Evolutionary conservation across 2,888 invertebrate species (phyloP).

Genomic region (Cactoblastis cactorum): DNA sequence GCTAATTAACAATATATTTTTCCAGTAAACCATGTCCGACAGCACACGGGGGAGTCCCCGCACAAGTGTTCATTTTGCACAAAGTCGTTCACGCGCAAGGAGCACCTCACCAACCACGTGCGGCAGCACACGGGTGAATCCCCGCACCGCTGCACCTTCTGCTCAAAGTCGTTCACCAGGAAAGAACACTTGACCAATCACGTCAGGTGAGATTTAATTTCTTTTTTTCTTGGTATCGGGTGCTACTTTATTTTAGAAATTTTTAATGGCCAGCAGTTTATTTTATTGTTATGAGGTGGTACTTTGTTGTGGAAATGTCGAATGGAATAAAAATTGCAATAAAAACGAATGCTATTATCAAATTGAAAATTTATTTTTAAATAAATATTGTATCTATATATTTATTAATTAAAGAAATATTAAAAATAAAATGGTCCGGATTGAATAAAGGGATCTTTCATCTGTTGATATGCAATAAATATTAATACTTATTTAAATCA

Average conservation of each 20-base stretch:
- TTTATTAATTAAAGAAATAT: too few species aligned
- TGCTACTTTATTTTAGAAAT: constrained; percentile 18
- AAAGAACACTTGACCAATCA: constrained; percentile 90
- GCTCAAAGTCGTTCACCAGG: constrained; percentile 86
- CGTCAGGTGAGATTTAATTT: constrained; percentile 75
- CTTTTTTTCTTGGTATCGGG: background rate
- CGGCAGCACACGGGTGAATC: constrained; percentile 93
- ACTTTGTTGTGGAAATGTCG: too few species aligned
- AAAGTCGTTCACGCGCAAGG: constrained; percentile 88
- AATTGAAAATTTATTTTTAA: too few species aligned
- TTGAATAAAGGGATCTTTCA: too few species aligned
- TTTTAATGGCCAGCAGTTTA: background rate
- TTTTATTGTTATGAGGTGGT: too few species aligned
- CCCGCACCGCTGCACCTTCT: constrained; percentile 91
- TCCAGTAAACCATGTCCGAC: constrained; percentile 83
- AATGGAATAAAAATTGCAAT: too few species aligned
- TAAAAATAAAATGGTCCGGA: too few species aligned
- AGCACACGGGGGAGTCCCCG: constrained; percentile 88
- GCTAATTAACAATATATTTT: constrained; percentile 10
- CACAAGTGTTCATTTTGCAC: constrained; percentile 88
- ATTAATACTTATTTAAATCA: too few species aligned
- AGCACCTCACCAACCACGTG: constrained; percentile 91
- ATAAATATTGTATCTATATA: too few species aligned
- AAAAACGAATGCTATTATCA: too few species aligned
- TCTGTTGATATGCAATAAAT: too few species aligned